Base-by-base conservation (phyloP, 2,113 vertebrate genomes). In the Galemys pyrenaicus region DNA sequence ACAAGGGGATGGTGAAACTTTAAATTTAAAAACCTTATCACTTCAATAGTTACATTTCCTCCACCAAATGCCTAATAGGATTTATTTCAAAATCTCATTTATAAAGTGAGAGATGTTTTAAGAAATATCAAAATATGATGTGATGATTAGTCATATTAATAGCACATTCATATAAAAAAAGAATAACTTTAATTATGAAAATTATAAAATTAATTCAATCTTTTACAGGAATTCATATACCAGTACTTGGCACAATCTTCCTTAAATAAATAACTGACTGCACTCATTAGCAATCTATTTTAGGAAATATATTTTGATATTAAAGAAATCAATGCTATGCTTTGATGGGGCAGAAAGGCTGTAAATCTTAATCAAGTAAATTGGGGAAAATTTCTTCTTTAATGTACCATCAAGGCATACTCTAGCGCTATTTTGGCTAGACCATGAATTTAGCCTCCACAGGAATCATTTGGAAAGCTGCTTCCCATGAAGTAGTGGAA, bases 401-500 rank as follows among this genome's bases (percentile, higher is more conserved):
- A 91, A 94, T 87, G 80, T 73, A 82, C 83, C 75, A 87, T 79
- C 79, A 93, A 94, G 73, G 74, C 46, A 90, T 5, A 95, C 51
- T 46, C 89, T 58, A 95, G 49, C 75, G 82, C 65, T 95, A 32
- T 73, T 87, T 60, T 71, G 80, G 90, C 16, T 74, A 93, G 83
- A 51, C 67, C 87, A 46, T 46, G 87, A 74, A 58, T 56, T 20
- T 64, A 20, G 78, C 85, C 16, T 91, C 60, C 30, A 77, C 78
- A 97, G 12, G 75, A 91, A 87, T 88, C 83, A 26, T 70, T 83
- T 91, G 54, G 65, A 94, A 96, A 97, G 70, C 77, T 84, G 51
- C 91, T 97, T 67, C 78, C 96, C 97, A 91, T 95, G 96, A 91
- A 87, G 58, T 35, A 62, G 39, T 98, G 87, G 91, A 97, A 94